Evolutionary conservation across 2,888 invertebrate species (phyloP), one percentile per base, ranked within the genome.

Genomic region (Drosophila austrosaltans): DNA sequence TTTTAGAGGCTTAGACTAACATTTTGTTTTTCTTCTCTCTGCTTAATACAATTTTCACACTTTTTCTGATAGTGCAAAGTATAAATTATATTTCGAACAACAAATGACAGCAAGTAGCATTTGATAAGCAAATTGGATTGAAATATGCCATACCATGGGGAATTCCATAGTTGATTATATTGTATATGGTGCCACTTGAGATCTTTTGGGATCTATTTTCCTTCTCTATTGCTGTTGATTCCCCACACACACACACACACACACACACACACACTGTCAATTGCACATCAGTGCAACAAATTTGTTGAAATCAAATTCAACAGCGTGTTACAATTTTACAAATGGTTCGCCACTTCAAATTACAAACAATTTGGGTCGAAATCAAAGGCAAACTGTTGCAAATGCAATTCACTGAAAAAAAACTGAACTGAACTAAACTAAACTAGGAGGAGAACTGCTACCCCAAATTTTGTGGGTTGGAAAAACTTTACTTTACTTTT

Each of bases 41-140:
- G 8, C 8, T 48, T 10, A 48, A 20, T 48, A 10, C 48, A 48
- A 48, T 48, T 48, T 48, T 48, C 20, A 16, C 4, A 12, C 16
- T 10, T 3, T 25, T 25, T 42, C 1, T 4, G 42, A 3, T 39
- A 2, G 12, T 39, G 39, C 2, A 2, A 39, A 39, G 12, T 39
- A 2, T 28, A 12, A 39, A 39, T 39, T 12, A 12, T 2, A 39
- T 39, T 39, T 8, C 5, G 5, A 42, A 42, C 6, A 22, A 25
- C 16, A 25, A 12, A 2, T 12, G 22, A 25, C 12, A 25, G 10
- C 25, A 25, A 25, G 48, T 10, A 6, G 48, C 25, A 7, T 16
- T 25, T 12, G 87, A 84, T 81, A 87, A 79, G 82, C 82, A 65
- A 64, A 39, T 36, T 30, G 77, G 87, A 87, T 82, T 82, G 82